Conservation (phyloP, 2,797 vertebrate species). For the Leptodactylus fallax region DNA sequence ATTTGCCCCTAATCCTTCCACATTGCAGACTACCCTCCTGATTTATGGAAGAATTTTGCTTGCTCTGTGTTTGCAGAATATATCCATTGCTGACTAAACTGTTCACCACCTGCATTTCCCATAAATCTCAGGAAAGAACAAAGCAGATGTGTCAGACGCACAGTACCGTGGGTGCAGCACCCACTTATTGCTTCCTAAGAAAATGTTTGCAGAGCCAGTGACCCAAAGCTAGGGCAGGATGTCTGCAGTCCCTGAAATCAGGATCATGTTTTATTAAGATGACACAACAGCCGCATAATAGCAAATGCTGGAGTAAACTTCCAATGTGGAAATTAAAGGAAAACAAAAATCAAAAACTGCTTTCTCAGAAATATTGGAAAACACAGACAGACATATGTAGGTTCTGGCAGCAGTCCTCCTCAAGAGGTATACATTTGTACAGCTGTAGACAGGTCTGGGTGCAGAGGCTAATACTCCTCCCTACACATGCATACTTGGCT, state of each 20-base stretch:
- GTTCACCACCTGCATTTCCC: conserved; percentile 50
- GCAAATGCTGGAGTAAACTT: no score
- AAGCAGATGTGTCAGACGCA: conserved; percentile 39
- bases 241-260: background rate
- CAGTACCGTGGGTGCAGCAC: background rate
- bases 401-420: no score
- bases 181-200: conserved; percentile 7
- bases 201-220: conserved; percentile 26
- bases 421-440: background rate
- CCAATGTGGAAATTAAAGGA: background rate
- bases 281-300: background rate
- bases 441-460: background rate
- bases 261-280: background rate
- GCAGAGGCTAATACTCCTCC: no score
- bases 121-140: conserved; percentile 38
- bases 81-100: conserved; percentile 48
- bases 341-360: background rate
- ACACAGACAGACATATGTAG: no score
- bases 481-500: no score
- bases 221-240: conserved; percentile 2
- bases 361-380: background rate
- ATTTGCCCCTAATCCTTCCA: background rate
- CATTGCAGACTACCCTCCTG: conserved; percentile 13
- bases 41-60: conserved; percentile 42
- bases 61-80: conserved; percentile 49